Conservation (phyloP, 2,888 invertebrate genomes). For the Falcaria lacertinaria region DNA sequence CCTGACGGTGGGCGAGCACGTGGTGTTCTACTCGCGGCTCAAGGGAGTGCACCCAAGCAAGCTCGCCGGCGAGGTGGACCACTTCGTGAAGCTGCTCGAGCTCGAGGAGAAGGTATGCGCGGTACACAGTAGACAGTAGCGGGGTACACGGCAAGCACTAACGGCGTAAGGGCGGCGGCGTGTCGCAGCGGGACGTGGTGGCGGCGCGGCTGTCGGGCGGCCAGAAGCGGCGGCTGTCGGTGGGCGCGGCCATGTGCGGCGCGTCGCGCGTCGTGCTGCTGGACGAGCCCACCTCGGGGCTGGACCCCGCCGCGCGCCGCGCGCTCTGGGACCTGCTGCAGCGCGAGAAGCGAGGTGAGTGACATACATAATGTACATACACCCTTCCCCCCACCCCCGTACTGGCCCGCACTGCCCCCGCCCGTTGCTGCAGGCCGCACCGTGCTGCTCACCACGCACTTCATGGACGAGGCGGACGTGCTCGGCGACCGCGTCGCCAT, state of each 20-base stretch:
- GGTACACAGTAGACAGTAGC: too few relatives aligned
- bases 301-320: constrained; percentile 93
- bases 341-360: constrained; percentile 81
- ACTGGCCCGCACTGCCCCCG: neutral
- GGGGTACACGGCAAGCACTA: too few relatives aligned
- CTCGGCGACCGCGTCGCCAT: constrained; percentile 93
- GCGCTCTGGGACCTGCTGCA: constrained; percentile 93
- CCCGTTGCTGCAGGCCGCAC: constrained; percentile 80
- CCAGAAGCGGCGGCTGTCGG: constrained; percentile 92
- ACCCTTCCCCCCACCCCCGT: neutral
- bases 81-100: constrained; percentile 83
- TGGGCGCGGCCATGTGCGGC: constrained; percentile 94
- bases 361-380: neutral
- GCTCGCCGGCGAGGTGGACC: constrained; percentile 81
- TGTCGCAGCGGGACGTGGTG: constrained; percentile 67
- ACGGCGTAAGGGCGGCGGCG: constrained; percentile 12
- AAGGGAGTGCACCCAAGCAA: constrained; percentile 80
- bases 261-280: constrained; percentile 85
- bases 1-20: constrained; percentile 90
- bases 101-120: constrained; percentile 81
- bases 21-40: constrained; percentile 89
- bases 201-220: constrained; percentile 91
- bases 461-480: constrained; percentile 95
- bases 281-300: constrained; percentile 94
- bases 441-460: constrained; percentile 90